Base-by-base conservation (phyloP, 1,140 invertebrate species). In the Drosophila repleta region DNA sequence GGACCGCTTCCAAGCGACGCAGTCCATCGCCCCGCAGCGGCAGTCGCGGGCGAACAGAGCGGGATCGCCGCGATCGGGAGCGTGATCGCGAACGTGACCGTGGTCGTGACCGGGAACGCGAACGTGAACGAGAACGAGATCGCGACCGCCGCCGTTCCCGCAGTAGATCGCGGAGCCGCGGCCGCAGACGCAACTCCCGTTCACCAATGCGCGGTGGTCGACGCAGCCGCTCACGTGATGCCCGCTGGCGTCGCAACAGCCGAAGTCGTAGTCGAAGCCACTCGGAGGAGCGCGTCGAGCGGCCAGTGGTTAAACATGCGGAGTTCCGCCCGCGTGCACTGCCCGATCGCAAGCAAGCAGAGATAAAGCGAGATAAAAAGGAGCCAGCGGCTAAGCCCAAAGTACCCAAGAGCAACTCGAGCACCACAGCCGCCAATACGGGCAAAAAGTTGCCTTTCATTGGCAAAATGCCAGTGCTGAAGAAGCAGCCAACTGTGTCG, bases 371-470 rank as follows among this genome's bases (percentile, higher is more conserved):
- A 0, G 93, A 92, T 26, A 93, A 93, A n/a, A 93, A 93, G 66
- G 18, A 87, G 64, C 3, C 78, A 3, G 55, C 65, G 0, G 13
- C 49, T 13, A 87, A 87, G 39, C 37, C 67, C 24, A 85, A 85
- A 49, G 8, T 48, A 4, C 1, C 55, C 13, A 83, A 57, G 21
- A 63, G 20, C 49, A 53, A 32, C 15, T 32, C 77, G 7, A 17
- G 24, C 45, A 46, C 63, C 4, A 61, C 70, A 4, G 51, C 79
- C 81, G 55, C 65, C 5, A 15, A 8, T 2, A 60, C 61, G 5
- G 90, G 81, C 45, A 93, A 94, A n/a, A 95, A 95, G 75, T 74
- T 95, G 32, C 95, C 95, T 0, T 95, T 95, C 63, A 95, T 95
- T 51, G 95, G 95, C 1, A 92, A 95, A 74, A 93, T 95, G 92